Conservation (phyloP, 2,113 vertebrate species). For the Loxodonta africana region DNA sequence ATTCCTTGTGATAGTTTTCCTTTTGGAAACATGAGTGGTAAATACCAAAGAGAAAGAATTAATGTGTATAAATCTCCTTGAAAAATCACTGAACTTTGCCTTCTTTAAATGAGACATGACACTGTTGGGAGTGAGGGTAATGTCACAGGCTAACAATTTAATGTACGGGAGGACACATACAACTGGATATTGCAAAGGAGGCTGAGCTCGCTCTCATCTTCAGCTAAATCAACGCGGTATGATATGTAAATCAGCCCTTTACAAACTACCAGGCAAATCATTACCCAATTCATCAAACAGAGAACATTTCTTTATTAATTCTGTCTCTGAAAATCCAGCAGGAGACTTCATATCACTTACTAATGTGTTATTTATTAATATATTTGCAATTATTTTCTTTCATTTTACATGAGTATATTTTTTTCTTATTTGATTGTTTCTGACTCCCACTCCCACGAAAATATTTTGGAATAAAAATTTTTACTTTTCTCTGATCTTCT, state of each 20-base stretch:
- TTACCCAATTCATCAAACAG: constrained; percentile 67
- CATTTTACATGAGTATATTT: constrained; percentile 51
- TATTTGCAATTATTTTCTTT: constrained; percentile 67
- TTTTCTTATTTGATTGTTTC: constrained; percentile 53
- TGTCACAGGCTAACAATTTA: constrained; percentile 50
- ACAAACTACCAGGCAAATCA: constrained; percentile 63
- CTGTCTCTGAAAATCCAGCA: constrained; percentile 28
- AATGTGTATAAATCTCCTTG: not conserved
- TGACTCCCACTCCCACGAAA: not conserved
- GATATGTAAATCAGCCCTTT: constrained; percentile 71
- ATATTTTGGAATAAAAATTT: constrained; percentile 66
- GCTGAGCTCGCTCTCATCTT: not conserved
- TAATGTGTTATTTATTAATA: constrained; percentile 73
- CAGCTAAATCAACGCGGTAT: constrained; percentile 53
- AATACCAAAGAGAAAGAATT: constrained; percentile 62
- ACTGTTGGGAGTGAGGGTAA: constrained; percentile 50
- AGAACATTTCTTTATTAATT: constrained; percentile 73
- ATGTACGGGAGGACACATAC: constrained; percentile 1
- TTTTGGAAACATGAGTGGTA: constrained; percentile 53
- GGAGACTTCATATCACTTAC: constrained; percentile 49
- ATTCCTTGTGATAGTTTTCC: constrained; percentile 49
- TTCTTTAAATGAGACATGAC: constrained; percentile 55
- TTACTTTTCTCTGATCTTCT: constrained; percentile 57
- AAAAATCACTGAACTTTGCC: not conserved
- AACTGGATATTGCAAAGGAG: not conserved